These are phyloP conservation scores for Apodemia zela DNA, from an alignment of 2,888 invertebrate genomes.

Conservation along the genomic window DNA sequence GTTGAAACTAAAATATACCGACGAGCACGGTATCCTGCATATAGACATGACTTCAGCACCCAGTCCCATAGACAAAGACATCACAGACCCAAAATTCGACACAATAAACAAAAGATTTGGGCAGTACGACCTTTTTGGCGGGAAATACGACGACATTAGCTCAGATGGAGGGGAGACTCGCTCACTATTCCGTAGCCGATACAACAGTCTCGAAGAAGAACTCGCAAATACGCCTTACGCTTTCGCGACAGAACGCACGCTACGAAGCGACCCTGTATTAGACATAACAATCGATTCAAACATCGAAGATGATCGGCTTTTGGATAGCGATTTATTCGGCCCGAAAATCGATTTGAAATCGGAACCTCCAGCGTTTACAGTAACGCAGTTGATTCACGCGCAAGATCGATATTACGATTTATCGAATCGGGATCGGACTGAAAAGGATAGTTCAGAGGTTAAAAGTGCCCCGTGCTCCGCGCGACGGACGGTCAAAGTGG, in stretches of 20 bases:
- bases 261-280: slow-evolving; percentile 44
- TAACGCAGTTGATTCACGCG: slow-evolving; percentile 69
- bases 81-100: slow-evolving; percentile 51
- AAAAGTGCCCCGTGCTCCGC: slow-evolving; percentile 47
- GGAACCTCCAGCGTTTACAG: slow-evolving; percentile 53
- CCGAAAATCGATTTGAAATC: slow-evolving; percentile 49
- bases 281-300: slow-evolving; percentile 65
- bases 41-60: slow-evolving; percentile 67
- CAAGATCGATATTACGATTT: slow-evolving; percentile 71
- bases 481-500: slow-evolving; percentile 33
- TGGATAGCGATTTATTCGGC: slow-evolving; percentile 53
- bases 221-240: slow-evolving; percentile 76
- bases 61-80: slow-evolving; percentile 39
- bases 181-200: slow-evolving; percentile 69
- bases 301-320: slow-evolving; percentile 59
- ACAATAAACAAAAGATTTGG: slow-evolving; percentile 69
- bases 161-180: slow-evolving; percentile 46
- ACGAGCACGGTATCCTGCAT: slow-evolving; percentile 70
- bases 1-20: slow-evolving; percentile 67
- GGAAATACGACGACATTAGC: slow-evolving; percentile 48
- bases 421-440: slow-evolving; percentile 42
- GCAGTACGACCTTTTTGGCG: slow-evolving; percentile 68
- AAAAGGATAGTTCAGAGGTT: slow-evolving; percentile 41
- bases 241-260: slow-evolving; percentile 60
- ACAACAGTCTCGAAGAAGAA: slow-evolving; percentile 75